phyloP scores from a whole-genome alignment of 1,140 invertebrate genomes.

The Parapsyche elsis region DNA sequence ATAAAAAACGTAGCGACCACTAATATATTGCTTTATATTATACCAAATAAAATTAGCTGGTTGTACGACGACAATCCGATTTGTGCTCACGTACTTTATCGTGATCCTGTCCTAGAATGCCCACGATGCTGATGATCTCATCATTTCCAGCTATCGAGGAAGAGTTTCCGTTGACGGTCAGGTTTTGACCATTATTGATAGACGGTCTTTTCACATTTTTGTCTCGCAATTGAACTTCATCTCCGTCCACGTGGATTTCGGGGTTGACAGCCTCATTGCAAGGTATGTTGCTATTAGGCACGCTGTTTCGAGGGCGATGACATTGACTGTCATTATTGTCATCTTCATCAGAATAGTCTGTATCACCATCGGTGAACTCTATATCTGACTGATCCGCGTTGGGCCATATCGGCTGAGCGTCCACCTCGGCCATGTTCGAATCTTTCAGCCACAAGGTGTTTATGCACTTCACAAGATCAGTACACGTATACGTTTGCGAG shows the following conservation, averaged over 20 bases:
- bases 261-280: conserved; percentile 62
- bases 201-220: neutral
- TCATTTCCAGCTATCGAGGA: conserved; percentile 55
- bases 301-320: conserved; percentile 41
- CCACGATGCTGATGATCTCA: conserved; percentile 63
- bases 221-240: neutral
- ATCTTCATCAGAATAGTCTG: conserved; percentile 63
- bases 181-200: neutral
- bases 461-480: too few species aligned
- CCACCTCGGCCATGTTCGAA: conserved; percentile 24
- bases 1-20: neutral
- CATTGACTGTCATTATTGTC: conserved; percentile 54
- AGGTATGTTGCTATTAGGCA: conserved; percentile 56
- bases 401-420: conserved; percentile 11
- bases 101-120: conserved; percentile 65
- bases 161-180: conserved; percentile 57
- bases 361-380: conserved; percentile 66
- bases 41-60: neutral
- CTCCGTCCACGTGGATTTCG: neutral
- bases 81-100: conserved; percentile 61
- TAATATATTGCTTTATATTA: too few species aligned
- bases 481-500: neutral
- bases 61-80: neutral
- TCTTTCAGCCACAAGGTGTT: neutral
- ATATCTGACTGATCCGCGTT: conserved; percentile 60